These are phyloP conservation scores for Entomobrya multifasciata DNA, from an alignment of 2,888 invertebrate species.

Conservation along the genomic window DNA sequence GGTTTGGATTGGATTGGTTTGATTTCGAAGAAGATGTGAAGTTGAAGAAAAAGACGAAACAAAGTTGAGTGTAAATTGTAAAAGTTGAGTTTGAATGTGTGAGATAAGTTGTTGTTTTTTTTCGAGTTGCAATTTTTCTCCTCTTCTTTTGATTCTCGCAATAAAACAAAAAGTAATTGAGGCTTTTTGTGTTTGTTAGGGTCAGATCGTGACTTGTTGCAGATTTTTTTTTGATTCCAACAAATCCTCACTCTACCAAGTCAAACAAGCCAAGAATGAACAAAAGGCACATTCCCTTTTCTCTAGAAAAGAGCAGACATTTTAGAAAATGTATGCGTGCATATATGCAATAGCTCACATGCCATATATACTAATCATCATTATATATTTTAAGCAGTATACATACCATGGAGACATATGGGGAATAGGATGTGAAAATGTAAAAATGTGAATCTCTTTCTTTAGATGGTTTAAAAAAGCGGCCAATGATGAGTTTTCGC, in stretches of 20 bases:
- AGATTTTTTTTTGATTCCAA: conserved; percentile 61
- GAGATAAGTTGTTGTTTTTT: background rate
- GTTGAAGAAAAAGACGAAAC: background rate
- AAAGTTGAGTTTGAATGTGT: no score
- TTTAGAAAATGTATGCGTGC: background rate
- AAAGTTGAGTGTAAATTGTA: no score
- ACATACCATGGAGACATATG: background rate
- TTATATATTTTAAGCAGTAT: background rate
- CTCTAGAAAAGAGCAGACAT: background rate
- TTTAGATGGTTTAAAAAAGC: background rate
- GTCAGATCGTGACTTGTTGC: conserved; percentile 73
- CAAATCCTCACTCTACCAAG: background rate
- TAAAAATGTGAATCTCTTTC: conserved; percentile 26
- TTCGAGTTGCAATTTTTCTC: background rate
- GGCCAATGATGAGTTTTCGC: no score
- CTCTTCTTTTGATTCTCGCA: conserved; percentile 25
- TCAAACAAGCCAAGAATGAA: background rate
- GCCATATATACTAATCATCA: no score
- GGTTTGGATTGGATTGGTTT: conserved; percentile 16
- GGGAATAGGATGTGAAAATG: background rate
- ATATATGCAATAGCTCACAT: background rate
- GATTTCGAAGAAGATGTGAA: background rate
- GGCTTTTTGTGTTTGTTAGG: conserved; percentile 70
- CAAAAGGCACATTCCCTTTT: background rate
- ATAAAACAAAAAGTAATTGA: conserved; percentile 73